These are phyloP conservation scores for Drymonia ruficornis DNA, from an alignment of 2,888 invertebrate genomes.

Conservation along the genomic window DNA sequence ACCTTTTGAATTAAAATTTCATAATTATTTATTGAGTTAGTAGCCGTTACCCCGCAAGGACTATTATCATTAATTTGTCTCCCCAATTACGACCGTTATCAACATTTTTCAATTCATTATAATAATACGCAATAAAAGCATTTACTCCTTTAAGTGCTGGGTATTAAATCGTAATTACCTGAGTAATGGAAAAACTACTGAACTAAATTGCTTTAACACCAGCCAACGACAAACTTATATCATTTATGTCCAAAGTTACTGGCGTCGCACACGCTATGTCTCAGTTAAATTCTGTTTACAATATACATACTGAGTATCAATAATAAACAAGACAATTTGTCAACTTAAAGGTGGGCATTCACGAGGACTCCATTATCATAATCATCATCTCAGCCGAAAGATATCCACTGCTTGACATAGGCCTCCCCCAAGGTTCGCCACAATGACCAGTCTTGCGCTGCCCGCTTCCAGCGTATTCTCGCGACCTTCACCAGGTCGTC, in stretches of 20 bases:
- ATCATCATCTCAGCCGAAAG: too few species aligned
- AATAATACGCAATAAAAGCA: neutral
- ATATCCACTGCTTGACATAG: too few species aligned
- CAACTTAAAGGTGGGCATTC: too few species aligned
- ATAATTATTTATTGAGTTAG: too few species aligned
- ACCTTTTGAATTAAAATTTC: too few species aligned
- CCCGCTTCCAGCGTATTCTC: too few species aligned
- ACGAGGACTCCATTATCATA: too few species aligned
- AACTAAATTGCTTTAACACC: conserved; percentile 2
- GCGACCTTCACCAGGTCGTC: too few species aligned
- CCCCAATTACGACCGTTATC: neutral
- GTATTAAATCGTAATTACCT: neutral
- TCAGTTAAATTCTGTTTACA: neutral
- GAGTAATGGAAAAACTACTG: neutral
- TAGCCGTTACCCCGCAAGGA: too few species aligned
- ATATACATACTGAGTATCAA: neutral
- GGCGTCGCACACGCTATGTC: neutral
- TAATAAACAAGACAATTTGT: neutral
- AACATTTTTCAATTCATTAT: conserved; percentile 1
- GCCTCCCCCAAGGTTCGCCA: too few species aligned
- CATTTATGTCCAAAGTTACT: neutral
- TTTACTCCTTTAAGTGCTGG: neutral
- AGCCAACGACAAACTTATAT: neutral
- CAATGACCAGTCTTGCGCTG: too few species aligned
- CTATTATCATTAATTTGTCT: neutral